phyloP scores from a whole-genome alignment of 2,113 vertebrate genomes.

The human region GRCh38 chr20:47970001-47970500 shows the following conservation, averaged over 20 bases:
- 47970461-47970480: not conserved
- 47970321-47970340: accelerated
- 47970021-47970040: no score
- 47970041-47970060: not conserved
- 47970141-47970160: not conserved
- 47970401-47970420: not conserved
- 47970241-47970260: accelerated
- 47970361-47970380: accelerated
- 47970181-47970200: not conserved
- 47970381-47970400: not conserved
- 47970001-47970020: not conserved
- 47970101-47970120: not conserved
- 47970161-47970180: not conserved
- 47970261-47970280: accelerated
- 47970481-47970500: not conserved
- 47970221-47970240: accelerated
- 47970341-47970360: accelerated
- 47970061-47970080: not conserved
- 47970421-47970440: no score
- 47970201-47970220: not conserved
- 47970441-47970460: accelerated
- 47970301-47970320: accelerated
- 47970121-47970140: not conserved
- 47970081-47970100: not conserved
- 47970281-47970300: accelerated